Evolutionary conservation across 2,888 invertebrate species (phyloP).

Genomic region (Omphaloscelis lunosa): DNA sequence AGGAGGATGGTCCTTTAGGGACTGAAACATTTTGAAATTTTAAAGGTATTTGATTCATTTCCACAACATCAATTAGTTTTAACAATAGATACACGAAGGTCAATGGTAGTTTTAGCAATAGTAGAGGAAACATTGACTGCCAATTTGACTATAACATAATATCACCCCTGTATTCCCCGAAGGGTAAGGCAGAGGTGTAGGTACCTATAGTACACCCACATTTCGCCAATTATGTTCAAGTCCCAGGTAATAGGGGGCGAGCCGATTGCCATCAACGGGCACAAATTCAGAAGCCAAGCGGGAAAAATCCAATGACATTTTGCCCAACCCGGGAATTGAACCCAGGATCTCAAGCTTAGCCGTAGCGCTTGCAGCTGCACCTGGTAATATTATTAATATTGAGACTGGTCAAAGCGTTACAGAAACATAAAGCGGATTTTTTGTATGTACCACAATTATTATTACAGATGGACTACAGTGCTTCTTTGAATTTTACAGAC

Average conservation of each 20-base stretch:
- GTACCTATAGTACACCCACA: background rate
- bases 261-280: background rate
- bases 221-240: background rate
- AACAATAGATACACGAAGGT: too few species aligned
- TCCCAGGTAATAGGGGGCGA: background rate
- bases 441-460: background rate
- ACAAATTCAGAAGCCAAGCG: background rate
- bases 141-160: background rate
- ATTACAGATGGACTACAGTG: background rate
- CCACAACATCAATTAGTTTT: background rate
- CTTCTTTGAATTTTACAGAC: too few species aligned
- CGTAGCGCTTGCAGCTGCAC: background rate
- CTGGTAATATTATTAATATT: background rate
- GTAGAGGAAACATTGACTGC: background rate
- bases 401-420: background rate
- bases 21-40: background rate
- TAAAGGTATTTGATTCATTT: background rate
- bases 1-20: background rate
- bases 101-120: background rate
- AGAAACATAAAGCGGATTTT: background rate
- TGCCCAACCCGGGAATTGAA: background rate
- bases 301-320: background rate
- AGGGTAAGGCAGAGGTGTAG: background rate
- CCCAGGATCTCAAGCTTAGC: background rate
- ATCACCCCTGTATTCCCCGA: background rate